Base-by-base conservation (phyloP, 2,797 vertebrate species). In the Gymnothorax reevesii region DNA sequence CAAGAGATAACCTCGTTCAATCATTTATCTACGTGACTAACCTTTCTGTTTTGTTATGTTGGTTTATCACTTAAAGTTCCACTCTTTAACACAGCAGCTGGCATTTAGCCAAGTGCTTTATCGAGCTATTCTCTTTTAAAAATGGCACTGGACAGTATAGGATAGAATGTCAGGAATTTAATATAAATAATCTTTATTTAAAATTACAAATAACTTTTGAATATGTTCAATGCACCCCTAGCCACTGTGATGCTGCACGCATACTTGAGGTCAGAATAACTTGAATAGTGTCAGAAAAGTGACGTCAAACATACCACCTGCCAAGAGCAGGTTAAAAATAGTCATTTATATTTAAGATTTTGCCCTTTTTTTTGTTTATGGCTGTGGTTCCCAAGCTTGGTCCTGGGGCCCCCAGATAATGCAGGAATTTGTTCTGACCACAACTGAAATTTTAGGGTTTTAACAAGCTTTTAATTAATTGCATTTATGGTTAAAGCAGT, bases 11-110 rank as follows among this genome's bases (percentile, higher is more conserved):
- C 9, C 64, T 27, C 54, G 42, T 83, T 86, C 64, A 86, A 86
- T 86, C 85, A 86, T 86, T 86, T 83, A 86, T 83, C 64, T 86
- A 42, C 62, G 59, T 1, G 8, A 64, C 42, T 69, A 57, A 84
- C 64, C 62, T 55, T 83, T 64, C 27, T 33, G 52, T 57, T 57
- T 8, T 22, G 79, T n/a, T 77, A 86, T 42, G 27, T 12, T 57
- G 59, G 82, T 86, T 86, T 83, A 86, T 83, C 85, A 27, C 17
- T 55, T 27, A 83, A 79, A 79, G 22, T 5, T 83, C 64, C 73
- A 71, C 85, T 86, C 64, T 86, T 86, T 86, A 86, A 86, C 85
- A 55, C 60, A 52, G 60, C 42, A 8, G 60, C 52, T 62, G 60
- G 60, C 49, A 27, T 82, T 69, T 49, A 66, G 75, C 22, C 42